Evolutionary conservation across 1,140 invertebrate genomes (phyloP).

Genomic region (Bicyclus anynana): DNA sequence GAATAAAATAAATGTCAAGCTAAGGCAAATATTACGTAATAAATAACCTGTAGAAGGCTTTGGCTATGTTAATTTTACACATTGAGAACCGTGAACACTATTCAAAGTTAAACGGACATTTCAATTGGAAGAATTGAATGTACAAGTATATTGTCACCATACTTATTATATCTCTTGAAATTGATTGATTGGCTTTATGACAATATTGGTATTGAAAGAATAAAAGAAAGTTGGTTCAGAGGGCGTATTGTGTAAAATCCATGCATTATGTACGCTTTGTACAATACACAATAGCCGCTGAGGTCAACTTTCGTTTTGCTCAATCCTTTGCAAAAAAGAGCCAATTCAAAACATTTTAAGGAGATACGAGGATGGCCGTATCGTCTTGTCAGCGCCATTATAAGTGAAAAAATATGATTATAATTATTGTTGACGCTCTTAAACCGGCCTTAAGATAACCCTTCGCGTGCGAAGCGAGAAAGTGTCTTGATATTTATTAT

Average conservation of each 20-base stretch:
- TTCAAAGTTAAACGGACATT: not conserved
- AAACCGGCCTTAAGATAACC: slow-evolving; percentile 23
- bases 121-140: too few species aligned
- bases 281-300: slow-evolving; percentile 36
- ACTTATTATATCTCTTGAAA: not conserved
- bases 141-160: too few species aligned
- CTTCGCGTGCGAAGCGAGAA: slow-evolving; percentile 41
- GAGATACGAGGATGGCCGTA: slow-evolving; percentile 22
- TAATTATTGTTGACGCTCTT: slow-evolving; percentile 18
- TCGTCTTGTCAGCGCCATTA: slow-evolving; percentile 15
- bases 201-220: slow-evolving; percentile 9
- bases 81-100: not conserved
- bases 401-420: slow-evolving; percentile 25
- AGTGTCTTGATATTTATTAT: slow-evolving; percentile 61
- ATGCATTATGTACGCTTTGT: slow-evolving; percentile 23
- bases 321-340: slow-evolving; percentile 42
- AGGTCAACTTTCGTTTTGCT: slow-evolving; percentile 57
- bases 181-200: not conserved
- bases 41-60: too few species aligned
- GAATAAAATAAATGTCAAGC: not conserved
- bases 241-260: slow-evolving; percentile 30
- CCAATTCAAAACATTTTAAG: slow-evolving; percentile 40
- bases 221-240: slow-evolving; percentile 30
- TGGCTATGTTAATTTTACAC: not conserved
- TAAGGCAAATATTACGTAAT: too few species aligned